Percentiles rank a stretch among this genome's conserved stretches.
These are phyloP conservation scores for Ptychadena robeensis DNA, from an alignment of 2,797 vertebrate genomes.

Conservation along the genomic window DNA sequence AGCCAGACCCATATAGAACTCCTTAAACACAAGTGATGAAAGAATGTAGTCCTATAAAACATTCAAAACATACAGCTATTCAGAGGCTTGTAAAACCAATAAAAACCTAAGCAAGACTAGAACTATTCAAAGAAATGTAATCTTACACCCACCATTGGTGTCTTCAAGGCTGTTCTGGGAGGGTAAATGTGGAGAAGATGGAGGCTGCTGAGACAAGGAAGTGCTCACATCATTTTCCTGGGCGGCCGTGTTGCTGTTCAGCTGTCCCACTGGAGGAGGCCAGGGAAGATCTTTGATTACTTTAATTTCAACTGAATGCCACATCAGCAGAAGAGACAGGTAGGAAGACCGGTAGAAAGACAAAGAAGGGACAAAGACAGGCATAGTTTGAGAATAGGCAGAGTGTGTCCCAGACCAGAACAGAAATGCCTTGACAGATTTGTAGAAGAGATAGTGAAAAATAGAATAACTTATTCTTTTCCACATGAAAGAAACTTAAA, in stretches of 20 bases:
- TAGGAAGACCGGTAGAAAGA: conserved; percentile 49
- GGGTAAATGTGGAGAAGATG: conserved; percentile 75
- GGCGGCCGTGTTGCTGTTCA: conserved; percentile 84
- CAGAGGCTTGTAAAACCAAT: neutral
- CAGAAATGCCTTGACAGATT: neutral
- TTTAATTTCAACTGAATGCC: conserved; percentile 97
- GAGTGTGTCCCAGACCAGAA: conserved; percentile 67
- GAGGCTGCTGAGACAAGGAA: conserved; percentile 73
- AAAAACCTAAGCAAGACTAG: neutral
- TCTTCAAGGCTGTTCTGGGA: conserved; percentile 81
- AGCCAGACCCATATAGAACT: neutral
- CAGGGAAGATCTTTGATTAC: conserved; percentile 98
- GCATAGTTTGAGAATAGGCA: conserved; percentile 68
- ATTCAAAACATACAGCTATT: neutral
- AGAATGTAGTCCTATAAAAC: neutral
- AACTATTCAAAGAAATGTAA: neutral
- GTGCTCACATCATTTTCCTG: conserved; percentile 83
- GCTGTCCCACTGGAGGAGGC: conserved; percentile 97
- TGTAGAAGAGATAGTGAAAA: neutral
- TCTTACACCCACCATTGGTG: conserved; percentile 88
- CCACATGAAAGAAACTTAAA: too few relatives aligned
- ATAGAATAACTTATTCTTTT: neutral
- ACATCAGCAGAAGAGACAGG: conserved; percentile 61
- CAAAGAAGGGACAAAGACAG: conserved; percentile 66
- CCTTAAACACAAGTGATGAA: too few relatives aligned